phyloP scores from a whole-genome alignment of 2,113 vertebrate genomes.

The Silurus glanis region DNA sequence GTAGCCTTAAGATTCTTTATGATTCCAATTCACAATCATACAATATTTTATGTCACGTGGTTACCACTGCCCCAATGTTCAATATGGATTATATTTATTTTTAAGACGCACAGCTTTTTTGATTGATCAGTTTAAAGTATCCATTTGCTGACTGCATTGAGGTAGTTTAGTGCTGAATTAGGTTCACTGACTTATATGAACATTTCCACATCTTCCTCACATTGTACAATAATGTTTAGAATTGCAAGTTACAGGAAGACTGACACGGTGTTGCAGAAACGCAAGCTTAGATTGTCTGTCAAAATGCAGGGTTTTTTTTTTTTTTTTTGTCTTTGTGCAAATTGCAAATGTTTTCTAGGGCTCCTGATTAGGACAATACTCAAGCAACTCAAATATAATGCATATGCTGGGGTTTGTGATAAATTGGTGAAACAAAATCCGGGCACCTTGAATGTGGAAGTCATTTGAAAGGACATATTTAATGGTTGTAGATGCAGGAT shows the following conservation, averaged over 20 bases:
- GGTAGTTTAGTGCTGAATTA: neutral
- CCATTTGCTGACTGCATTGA: neutral
- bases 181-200: neutral
- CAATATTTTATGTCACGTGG: neutral
- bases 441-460: neutral
- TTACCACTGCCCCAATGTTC: neutral
- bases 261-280: neutral
- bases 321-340: neutral
- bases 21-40: neutral
- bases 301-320: neutral
- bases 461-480: neutral
- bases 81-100: neutral
- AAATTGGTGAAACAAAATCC: neutral
- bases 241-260: slow-evolving; percentile 4
- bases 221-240: neutral
- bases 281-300: neutral
- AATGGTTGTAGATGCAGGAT: too few species aligned
- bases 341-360: neutral
- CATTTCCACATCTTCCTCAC: neutral
- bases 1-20: neutral
- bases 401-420: neutral
- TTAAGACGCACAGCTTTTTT: neutral
- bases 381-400: neutral
- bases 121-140: neutral
- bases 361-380: neutral